Percentiles rank a stretch among this genome's conserved stretches.
Conservation (phyloP, 2,113 vertebrate genomes). For the Cacatua alba region DNA sequence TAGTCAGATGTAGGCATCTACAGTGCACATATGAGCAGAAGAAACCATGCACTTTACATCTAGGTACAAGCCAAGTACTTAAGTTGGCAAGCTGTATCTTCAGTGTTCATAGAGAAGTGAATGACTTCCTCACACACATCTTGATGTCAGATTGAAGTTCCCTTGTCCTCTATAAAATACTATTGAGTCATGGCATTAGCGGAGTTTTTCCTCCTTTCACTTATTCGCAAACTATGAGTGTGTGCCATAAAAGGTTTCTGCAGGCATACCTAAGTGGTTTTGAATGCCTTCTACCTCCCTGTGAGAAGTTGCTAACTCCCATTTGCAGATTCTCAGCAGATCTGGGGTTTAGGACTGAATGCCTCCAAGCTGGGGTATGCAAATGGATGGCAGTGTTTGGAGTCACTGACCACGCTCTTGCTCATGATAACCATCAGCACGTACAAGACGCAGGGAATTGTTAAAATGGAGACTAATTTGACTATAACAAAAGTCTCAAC, state of each 20-base stretch:
- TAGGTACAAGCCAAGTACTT: neutral
- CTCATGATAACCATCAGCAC: neutral
- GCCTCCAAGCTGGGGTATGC: neutral
- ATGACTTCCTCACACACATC: neutral
- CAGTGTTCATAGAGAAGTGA: neutral
- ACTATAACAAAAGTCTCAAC: slow-evolving; percentile 38
- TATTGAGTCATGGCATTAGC: slow-evolving; percentile 29
- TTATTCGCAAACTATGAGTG: slow-evolving; percentile 64
- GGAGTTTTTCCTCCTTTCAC: slow-evolving; percentile 53
- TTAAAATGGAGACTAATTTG: slow-evolving; percentile 38
- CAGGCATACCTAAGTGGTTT: slow-evolving; percentile 61
- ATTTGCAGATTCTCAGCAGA: slow-evolving; percentile 50
- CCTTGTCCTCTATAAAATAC: neutral
- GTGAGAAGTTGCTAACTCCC: slow-evolving; percentile 53
- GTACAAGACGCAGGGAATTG: neutral
- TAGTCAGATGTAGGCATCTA: neutral
- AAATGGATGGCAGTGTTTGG: neutral
- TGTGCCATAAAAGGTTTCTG: slow-evolving; percentile 67
- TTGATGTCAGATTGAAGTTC: neutral
- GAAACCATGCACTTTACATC: neutral
- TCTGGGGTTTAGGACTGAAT: slow-evolving; percentile 40
- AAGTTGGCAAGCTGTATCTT: neutral
- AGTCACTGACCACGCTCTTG: slow-evolving; percentile 39
- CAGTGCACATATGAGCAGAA: neutral
- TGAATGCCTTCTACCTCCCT: slow-evolving; percentile 75